Base-by-base conservation (phyloP, 2,113 vertebrate species). In the Lanius ludovicianus region DNA sequence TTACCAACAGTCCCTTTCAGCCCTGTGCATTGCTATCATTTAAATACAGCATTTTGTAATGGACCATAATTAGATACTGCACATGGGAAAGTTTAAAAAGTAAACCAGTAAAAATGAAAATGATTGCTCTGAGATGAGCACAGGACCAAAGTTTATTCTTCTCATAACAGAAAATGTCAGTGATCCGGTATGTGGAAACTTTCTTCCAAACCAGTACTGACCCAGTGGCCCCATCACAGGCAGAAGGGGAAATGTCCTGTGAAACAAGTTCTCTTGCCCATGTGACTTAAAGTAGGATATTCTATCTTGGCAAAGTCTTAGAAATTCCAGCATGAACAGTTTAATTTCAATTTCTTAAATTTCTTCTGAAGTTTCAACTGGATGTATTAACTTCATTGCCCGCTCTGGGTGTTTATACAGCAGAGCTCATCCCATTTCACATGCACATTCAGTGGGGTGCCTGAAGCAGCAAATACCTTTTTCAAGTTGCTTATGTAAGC, bases 101-200 rank as follows among this genome's bases (percentile, higher is more conserved):
- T 15, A 91, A 94, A 93, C 93, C 93, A 97, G 81, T 82, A 96
- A 95, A 95, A 96, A 95, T 87, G 64, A 96, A 97, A 97, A 96
- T 96, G 70, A 94, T 57, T 93, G 89, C 74, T 76, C 57, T 83
- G 78, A 89, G 63, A 91, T 87, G 81, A 85, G 78, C 69, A 55
- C 23, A 65, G 49, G 53, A 73, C 53, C 57, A 65, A 53, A 83
- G 37, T 56, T 94, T 76, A 21, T 79, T 78, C 41, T 89, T 95
- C 74, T 89, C 78, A 89, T 57, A 73, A 67, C 10, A 93, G 75
- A 91, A 91, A 91, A 87, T 39, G 74, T 85, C 87, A 94, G 21
- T 33, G 37, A 69, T 49, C 49, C 60, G 46, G 49, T 87, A 83
- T 87, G 70, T 79, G 82, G 78, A 87, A 83, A 87, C 84, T 91